Evolutionary conservation across 2,113 vertebrate genomes (phyloP).

Genomic region (Cavia porcellus): DNA sequence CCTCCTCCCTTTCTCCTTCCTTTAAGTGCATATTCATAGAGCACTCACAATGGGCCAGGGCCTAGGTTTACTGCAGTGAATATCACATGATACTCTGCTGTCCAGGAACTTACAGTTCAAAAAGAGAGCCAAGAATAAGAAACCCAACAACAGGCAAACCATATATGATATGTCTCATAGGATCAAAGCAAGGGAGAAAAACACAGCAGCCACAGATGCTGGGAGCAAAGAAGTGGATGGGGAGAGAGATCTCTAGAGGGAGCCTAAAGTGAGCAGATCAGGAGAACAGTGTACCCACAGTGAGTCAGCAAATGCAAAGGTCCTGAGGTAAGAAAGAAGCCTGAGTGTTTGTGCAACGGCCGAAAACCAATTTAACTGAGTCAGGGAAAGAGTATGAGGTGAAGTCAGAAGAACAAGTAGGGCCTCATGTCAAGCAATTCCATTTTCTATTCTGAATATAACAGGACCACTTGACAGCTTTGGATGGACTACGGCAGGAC

Average conservation of each 20-base stretch:
- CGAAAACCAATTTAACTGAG: neutral
- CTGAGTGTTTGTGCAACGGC: neutral
- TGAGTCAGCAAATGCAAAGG: neutral
- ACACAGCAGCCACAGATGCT: neutral
- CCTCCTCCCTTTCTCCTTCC: neutral
- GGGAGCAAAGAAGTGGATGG: neutral
- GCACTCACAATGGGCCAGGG: neutral
- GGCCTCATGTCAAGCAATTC: neutral
- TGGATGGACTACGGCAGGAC: neutral
- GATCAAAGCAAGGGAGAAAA: neutral
- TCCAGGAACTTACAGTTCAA: neutral
- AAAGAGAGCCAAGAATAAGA: neutral
- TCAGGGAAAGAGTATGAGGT: neutral
- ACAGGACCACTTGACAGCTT: neutral
- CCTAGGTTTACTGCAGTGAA: neutral
- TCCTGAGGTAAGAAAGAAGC: neutral
- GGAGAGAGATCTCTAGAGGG: neutral
- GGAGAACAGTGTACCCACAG: neutral
- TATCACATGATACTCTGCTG: neutral
- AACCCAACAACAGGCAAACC: neutral
- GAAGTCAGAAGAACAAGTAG: neutral
- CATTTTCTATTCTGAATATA: neutral
- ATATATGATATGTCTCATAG: accelerated
- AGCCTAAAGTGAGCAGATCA: neutral
- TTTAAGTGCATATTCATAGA: neutral